These are phyloP conservation scores for Aphrophora alni DNA, from an alignment of 2,888 invertebrate genomes.

Conservation along the genomic window DNA sequence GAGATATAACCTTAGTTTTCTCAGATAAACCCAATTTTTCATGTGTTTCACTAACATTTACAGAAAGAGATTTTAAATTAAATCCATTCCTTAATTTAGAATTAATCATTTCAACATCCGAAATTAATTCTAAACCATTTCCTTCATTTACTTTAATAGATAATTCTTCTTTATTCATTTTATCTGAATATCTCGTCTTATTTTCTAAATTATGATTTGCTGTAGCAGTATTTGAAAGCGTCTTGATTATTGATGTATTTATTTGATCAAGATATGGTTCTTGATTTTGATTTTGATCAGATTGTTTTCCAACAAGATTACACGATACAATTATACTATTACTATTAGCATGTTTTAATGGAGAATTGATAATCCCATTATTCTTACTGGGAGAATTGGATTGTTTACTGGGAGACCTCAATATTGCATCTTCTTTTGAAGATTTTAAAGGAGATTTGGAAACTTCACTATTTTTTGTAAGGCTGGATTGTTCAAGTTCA, in stretches of 20 bases:
- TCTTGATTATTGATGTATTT: not conserved
- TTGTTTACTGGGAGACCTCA: not conserved
- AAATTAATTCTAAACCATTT: too few relatives aligned
- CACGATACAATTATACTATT: not conserved
- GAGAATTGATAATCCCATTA: not conserved
- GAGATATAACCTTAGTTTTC: too few relatives aligned
- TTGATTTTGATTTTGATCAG: not conserved
- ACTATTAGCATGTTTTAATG: not conserved
- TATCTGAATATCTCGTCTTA: not conserved
- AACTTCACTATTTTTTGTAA: not conserved
- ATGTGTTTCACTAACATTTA: too few relatives aligned
- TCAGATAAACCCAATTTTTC: too few relatives aligned
- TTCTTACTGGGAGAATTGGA: not conserved
- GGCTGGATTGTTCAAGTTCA: not conserved
- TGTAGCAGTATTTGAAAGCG: not conserved
- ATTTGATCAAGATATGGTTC: too few relatives aligned
- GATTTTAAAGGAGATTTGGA: not conserved
- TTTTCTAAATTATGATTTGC: not conserved
- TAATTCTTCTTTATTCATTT: not conserved
- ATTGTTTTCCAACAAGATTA: not conserved
- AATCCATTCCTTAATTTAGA: too few relatives aligned
- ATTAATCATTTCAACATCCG: too few relatives aligned
- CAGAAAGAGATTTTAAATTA: too few relatives aligned
- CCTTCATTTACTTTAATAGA: not conserved
- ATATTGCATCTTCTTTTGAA: not conserved